Evolutionary conservation across 2,113 vertebrate species (phyloP).

Genomic region (Puffinus mauretanicus): DNA sequence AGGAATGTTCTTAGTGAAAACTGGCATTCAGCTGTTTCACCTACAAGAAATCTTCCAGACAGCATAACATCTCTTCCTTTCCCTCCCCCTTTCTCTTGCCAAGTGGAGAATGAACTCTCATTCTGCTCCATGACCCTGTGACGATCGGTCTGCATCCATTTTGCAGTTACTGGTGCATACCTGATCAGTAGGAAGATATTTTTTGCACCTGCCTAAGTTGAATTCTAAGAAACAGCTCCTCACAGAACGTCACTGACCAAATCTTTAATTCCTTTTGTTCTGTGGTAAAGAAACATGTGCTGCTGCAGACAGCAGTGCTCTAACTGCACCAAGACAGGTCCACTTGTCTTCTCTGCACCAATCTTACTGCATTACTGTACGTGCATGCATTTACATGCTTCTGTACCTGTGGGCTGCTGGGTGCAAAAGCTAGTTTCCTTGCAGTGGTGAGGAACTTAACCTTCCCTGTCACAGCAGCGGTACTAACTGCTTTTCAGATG

Average conservation of each 20-base stretch:
- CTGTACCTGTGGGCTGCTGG: background rate
- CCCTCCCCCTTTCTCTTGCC: background rate
- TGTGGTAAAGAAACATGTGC: background rate
- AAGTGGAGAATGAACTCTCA: background rate
- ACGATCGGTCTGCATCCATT: background rate
- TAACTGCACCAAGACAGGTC: background rate
- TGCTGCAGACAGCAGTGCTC: background rate
- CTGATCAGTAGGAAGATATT: background rate
- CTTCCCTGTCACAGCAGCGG: background rate
- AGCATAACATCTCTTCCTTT: background rate
- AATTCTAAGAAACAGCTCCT: background rate
- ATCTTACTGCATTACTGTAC: accelerated
- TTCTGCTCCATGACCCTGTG: background rate
- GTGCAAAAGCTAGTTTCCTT: background rate
- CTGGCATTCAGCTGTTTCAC: background rate
- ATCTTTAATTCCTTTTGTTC: background rate
- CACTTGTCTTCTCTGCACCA: background rate
- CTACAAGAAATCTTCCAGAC: background rate
- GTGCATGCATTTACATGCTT: background rate
- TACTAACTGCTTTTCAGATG: background rate
- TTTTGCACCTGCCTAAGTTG: background rate
- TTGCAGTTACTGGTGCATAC: background rate
- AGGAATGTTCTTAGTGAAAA: background rate
- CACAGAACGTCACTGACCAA: background rate
- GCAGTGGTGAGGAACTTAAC: background rate